Evolutionary conservation across 2,113 vertebrate genomes (phyloP), one percentile per base, ranked within the genome.

Genomic region (Pelecanus crispus): DNA sequence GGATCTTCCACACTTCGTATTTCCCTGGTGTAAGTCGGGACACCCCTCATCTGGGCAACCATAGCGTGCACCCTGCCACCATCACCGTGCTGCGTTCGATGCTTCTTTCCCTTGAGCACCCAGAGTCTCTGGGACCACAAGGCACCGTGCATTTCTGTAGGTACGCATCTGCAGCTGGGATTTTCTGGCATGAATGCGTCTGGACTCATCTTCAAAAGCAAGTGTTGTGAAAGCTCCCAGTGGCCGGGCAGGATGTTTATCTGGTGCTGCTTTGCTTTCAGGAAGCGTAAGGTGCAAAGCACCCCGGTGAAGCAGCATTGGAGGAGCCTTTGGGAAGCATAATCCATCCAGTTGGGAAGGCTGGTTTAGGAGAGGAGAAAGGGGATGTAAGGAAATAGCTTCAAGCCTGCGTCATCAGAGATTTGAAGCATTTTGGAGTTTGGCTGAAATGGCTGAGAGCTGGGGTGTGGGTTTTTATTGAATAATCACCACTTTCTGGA

Each of bases 311-410:
- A 74, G 38, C 26, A 45, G 55, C 0, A 0, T 19, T 18, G 32
- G 63, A 70, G 17, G 24, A 26, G 22, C 11, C 24, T 68, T 66
- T 58, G 86, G 74, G 74, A 90, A 52, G 36, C 3, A 4, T 5
- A 68, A 62, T 42, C 62, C 11, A 62, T 42, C 62, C 11, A 3
- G 15, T 67, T 53, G 81, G 62, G 62, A 90, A 49, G 36, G 71
- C 71, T 77, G 81, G 36, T 26, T 67, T 21, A 62, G 70, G 49
- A 85, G 34, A 40, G 66, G 10, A 62, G 63, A 62, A 77, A 50
- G 34, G 20, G 53, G n/a, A n/a, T 53, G 36, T 25, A 62, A 95
- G 87, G 81, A 90, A 94, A 88, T 73, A 81, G 50, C 67, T 93
- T 58, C 45, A 62, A 52, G 59, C 11, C 47, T 83, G 17, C 3